Conservation (phyloP, 1,140 invertebrate genomes). For the Stenopsyche tienmushanensis region DNA sequence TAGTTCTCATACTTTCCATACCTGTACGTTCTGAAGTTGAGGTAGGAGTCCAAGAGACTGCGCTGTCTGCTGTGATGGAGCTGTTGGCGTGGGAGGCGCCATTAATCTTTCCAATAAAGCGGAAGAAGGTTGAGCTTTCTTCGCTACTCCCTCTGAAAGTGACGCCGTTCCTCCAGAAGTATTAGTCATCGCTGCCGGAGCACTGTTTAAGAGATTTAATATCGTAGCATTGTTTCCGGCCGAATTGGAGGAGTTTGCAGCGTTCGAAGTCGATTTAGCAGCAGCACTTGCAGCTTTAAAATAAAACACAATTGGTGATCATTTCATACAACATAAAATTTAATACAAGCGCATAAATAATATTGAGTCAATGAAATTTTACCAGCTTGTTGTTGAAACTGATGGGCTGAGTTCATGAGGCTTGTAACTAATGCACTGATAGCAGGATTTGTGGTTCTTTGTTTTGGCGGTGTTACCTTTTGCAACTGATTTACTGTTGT, state of each 20-base stretch:
- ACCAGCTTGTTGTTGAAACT: conserved; percentile 71
- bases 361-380: conserved; percentile 26
- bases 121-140: conserved; percentile 48
- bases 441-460: conserved; percentile 68
- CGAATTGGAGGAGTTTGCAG: conserved; percentile 45
- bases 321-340: neutral
- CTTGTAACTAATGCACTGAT: conserved; percentile 75
- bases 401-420: conserved; percentile 76
- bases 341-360: neutral
- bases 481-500: conserved; percentile 47
- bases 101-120: conserved; percentile 53
- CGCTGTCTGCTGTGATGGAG: conserved; percentile 54
- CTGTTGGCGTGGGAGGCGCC: conserved; percentile 45
- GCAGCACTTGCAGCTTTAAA: conserved; percentile 51
- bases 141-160: conserved; percentile 42
- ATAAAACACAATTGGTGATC: too few relatives aligned
- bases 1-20: too few relatives aligned
- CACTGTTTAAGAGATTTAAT: conserved; percentile 71
- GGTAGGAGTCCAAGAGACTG: conserved; percentile 70
- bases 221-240: conserved; percentile 67
- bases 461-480: conserved; percentile 58
- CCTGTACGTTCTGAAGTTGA: conserved; percentile 76
- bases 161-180: conserved; percentile 48
- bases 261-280: conserved; percentile 51
- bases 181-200: conserved; percentile 65